Percentiles rank a stretch among this genome's conserved stretches.
These are phyloP conservation scores for Patiria miniata DNA, from an alignment of 35 echinoderm and acorn worm species.

Conservation along the genomic window DNA sequence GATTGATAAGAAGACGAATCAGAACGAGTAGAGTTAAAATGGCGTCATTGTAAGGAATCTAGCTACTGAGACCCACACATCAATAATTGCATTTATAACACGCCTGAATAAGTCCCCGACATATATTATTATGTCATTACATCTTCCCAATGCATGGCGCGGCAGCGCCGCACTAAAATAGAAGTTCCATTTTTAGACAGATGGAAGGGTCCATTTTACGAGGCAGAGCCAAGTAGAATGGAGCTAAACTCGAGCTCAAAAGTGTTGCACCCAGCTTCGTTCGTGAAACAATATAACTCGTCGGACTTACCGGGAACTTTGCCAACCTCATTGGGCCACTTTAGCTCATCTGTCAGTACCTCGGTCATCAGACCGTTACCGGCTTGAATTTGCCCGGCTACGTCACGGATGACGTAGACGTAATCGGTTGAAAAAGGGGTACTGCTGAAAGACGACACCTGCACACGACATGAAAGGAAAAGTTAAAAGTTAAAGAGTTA, in stretches of 20 bases:
- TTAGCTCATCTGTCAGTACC: conserved; percentile 43
- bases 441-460: conserved; percentile 49
- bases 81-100: background rate
- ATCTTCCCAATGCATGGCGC: background rate
- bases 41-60: background rate
- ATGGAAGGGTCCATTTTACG: background rate
- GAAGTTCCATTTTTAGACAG: background rate
- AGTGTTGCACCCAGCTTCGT: background rate
- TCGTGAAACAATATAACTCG: too few species aligned
- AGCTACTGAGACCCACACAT: background rate
- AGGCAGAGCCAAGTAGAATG: too few species aligned
- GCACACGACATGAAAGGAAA: background rate
- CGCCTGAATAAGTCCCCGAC: background rate
- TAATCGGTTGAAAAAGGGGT: conserved; percentile 14
- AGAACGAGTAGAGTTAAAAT: background rate
- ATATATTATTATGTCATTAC: background rate
- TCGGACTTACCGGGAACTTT: conserved; percentile 76
- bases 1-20: background rate
- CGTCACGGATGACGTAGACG: conserved; percentile 73
- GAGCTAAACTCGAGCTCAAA: too few species aligned
- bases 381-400: conserved; percentile 51
- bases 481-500: background rate
- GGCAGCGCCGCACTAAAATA: background rate
- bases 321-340: conserved; percentile 79
- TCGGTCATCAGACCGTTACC: conserved; percentile 45